Evolutionary conservation across 64 coral and sea anemone species (phyloP).

Genomic region (Acropora tenuis): DNA sequence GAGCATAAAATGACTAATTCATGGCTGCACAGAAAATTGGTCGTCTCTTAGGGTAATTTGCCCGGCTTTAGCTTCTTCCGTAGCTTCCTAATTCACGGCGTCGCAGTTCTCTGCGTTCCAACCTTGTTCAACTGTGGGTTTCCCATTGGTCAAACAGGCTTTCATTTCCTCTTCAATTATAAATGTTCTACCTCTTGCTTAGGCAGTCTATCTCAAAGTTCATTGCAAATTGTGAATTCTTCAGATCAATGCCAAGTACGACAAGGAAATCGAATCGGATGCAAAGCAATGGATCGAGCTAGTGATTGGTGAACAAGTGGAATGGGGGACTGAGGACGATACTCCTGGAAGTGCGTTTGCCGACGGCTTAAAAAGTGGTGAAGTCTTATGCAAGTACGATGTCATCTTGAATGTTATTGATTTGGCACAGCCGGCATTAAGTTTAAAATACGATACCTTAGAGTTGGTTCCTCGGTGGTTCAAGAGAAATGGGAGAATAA

Average conservation of each 20-base stretch:
- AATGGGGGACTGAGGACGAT: conserved; percentile 20
- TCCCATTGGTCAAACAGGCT: too few species aligned
- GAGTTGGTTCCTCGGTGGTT: too few species aligned
- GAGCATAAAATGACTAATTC: too few species aligned
- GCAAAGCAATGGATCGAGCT: conserved; percentile 67
- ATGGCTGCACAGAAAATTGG: too few species aligned
- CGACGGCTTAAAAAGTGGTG: conserved; percentile 35
- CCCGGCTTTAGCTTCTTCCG: too few species aligned
- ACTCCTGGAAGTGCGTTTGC: conserved; percentile 49
- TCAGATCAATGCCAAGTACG: conserved; percentile 59
- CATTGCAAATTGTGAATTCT: background rate
- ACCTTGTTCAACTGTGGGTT: too few species aligned
- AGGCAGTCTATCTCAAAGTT: background rate
- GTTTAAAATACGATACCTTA: background rate
- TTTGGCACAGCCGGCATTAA: too few species aligned
- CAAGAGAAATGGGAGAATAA: too few species aligned
- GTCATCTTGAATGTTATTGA: background rate
- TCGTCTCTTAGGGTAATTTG: too few species aligned
- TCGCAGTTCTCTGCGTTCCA: too few species aligned
- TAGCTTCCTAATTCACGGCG: too few species aligned
- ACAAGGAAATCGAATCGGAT: conserved; percentile 28
- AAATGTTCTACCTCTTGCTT: too few species aligned
- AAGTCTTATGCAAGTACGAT: conserved; percentile 69
- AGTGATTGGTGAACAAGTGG: conserved; percentile 40
- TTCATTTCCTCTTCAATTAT: background rate